Percentiles rank a stretch among this genome's conserved stretches.
Evolutionary conservation across 1,140 invertebrate species (phyloP).

Genomic region (Sycobia sp.): DNA sequence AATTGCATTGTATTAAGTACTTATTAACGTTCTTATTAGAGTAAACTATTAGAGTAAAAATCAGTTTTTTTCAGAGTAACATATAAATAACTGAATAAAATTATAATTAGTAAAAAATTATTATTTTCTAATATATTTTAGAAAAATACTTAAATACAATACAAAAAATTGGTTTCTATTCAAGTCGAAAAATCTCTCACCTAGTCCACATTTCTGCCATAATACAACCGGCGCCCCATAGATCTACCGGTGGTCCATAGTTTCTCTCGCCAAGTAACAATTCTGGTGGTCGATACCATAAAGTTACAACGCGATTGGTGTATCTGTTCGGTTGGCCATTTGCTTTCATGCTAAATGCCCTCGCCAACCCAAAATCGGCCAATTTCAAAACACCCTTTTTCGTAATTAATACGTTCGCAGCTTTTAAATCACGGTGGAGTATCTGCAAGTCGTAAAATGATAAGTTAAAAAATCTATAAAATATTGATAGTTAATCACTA

Average conservation of each 20-base stretch:
- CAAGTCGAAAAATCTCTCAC: conserved; percentile 56
- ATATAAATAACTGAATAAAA: no score
- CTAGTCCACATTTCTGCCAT: conserved; percentile 99
- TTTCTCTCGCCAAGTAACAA: conserved; percentile 96
- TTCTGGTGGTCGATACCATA: conserved; percentile 99
- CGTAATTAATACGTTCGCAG: conserved; percentile 97
- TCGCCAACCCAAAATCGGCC: conserved; percentile 89
- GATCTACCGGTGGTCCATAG: conserved; percentile 95
- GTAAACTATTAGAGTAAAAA: no score
- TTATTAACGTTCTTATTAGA: no score
- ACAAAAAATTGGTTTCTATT: no score
- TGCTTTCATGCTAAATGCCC: conserved; percentile 88
- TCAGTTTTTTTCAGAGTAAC: background rate
- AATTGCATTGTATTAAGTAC: no score
- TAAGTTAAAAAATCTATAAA: no score
- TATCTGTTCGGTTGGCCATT: conserved; percentile 87
- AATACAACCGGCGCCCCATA: conserved; percentile 98
- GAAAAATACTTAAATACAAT: no score
- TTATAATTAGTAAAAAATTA: no score
- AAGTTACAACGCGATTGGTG: conserved; percentile 96
- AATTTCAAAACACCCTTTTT: conserved; percentile 92
- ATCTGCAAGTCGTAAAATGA: conserved; percentile 64
- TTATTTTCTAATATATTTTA: no score
- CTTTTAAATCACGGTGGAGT: conserved; percentile 97
- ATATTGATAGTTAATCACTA: background rate